Conservation (phyloP, 1,140 invertebrate species). For the Penaeus chinensis region DNA sequence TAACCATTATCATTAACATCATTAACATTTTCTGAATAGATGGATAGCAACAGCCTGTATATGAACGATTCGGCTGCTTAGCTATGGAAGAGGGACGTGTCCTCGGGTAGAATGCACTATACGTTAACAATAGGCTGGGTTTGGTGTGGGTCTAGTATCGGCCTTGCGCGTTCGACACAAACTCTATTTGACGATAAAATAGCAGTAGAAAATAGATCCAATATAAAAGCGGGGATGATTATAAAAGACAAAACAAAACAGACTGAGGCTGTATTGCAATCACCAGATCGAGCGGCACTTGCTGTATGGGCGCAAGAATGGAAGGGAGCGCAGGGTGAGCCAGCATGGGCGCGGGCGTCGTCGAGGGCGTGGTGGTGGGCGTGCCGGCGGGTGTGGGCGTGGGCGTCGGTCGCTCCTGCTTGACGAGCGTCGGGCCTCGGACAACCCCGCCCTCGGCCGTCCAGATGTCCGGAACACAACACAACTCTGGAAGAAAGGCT, state of each 20-base stretch:
- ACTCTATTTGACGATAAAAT: not conserved
- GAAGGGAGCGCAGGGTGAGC: constrained; percentile 47
- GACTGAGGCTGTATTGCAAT: not conserved
- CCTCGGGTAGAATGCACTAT: no score
- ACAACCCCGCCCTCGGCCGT: constrained; percentile 61
- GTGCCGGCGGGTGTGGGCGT: constrained; percentile 56
- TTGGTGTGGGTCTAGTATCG: not conserved
- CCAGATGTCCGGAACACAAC: constrained; percentile 63
- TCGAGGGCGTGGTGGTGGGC: constrained; percentile 41
- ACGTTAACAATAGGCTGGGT: no score
- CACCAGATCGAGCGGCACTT: constrained; percentile 62
- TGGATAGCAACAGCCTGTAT: no score
- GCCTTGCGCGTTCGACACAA: not conserved
- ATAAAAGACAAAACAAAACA: not conserved
- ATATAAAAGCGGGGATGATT: not conserved
- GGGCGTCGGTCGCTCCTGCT: constrained; percentile 61
- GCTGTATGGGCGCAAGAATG: constrained; percentile 61
- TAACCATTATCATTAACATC: no score
- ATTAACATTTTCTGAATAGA: no score
- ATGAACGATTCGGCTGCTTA: no score
- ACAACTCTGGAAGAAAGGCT: constrained; percentile 45
- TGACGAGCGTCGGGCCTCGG: constrained; percentile 50
- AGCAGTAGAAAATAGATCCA: no score
- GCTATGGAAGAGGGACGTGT: no score
- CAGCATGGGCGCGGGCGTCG: constrained; percentile 42